phyloP scores from a whole-genome alignment of 2,888 invertebrate genomes.

The Euclidia mi region DNA sequence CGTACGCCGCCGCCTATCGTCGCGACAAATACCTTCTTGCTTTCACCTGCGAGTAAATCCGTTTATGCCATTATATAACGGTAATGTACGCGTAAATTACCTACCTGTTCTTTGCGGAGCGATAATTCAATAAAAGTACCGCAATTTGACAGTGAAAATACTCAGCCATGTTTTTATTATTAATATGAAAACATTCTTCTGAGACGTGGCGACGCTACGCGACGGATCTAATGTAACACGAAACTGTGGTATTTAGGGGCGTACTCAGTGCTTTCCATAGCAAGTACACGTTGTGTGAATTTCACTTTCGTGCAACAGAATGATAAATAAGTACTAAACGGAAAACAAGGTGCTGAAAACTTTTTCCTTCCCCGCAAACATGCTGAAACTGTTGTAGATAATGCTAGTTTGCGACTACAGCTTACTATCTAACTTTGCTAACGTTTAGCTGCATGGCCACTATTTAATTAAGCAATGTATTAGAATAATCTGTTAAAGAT shows the following conservation, averaged over 20 bases:
- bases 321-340: constrained; percentile 66
- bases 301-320: constrained; percentile 57
- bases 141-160: constrained; percentile 37
- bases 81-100: constrained; percentile 62
- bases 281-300: constrained; percentile 50
- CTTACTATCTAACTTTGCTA: background rate
- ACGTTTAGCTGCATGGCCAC: background rate
- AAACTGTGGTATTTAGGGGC: constrained; percentile 25
- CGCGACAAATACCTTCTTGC: constrained; percentile 60
- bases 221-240: constrained; percentile 20
- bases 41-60: constrained; percentile 62
- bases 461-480: background rate
- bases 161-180: constrained; percentile 28
- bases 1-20: constrained; percentile 13
- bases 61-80: constrained; percentile 58
- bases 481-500: too few species aligned
- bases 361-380: constrained; percentile 59
- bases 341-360: constrained; percentile 52
- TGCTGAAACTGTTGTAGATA: constrained; percentile 49
- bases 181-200: constrained; percentile 29
- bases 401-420: constrained; percentile 2
- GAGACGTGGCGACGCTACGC: constrained; percentile 13
- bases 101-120: constrained; percentile 53
- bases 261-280: constrained; percentile 10
- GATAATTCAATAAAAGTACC: constrained; percentile 51